phyloP scores from a whole-genome alignment of 2,797 vertebrate species.

The Fratercula arctica region DNA sequence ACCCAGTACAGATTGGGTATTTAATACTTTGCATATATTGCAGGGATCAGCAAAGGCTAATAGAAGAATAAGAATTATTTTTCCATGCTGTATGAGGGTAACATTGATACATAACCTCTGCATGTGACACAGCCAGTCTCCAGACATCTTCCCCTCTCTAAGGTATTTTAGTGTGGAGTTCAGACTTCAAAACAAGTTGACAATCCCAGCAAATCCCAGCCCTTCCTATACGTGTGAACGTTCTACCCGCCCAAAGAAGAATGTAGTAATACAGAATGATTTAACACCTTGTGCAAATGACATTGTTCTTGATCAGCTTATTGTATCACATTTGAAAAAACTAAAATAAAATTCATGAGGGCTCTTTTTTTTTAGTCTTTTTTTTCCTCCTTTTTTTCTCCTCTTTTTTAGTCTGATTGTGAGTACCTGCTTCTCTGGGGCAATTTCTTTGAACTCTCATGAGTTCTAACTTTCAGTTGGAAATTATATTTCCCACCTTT shows the following conservation, averaged over 20 bases:
- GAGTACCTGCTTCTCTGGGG: background rate
- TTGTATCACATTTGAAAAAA: background rate
- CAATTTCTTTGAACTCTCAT: background rate
- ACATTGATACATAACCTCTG: background rate
- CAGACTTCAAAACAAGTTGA: background rate
- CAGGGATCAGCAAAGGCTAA: background rate
- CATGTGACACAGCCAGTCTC: background rate
- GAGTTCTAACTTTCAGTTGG: background rate
- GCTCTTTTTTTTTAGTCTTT: fast-evolving
- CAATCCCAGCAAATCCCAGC: background rate
- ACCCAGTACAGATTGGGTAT: background rate
- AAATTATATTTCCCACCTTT: background rate
- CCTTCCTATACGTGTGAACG: fast-evolving
- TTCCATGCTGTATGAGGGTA: background rate
- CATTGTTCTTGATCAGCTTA: background rate
- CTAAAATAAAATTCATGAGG: background rate
- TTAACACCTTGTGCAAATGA: background rate
- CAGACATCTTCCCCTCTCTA: background rate
- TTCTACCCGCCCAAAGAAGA: background rate
- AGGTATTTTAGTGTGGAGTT: background rate
- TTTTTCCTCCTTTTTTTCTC: fast-evolving
- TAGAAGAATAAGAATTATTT: background rate
- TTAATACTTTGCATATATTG: background rate
- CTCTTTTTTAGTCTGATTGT: background rate
- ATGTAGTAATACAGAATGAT: background rate